phyloP scores from a whole-genome alignment of 2,797 vertebrate species.

The Chelonia mydas region DNA sequence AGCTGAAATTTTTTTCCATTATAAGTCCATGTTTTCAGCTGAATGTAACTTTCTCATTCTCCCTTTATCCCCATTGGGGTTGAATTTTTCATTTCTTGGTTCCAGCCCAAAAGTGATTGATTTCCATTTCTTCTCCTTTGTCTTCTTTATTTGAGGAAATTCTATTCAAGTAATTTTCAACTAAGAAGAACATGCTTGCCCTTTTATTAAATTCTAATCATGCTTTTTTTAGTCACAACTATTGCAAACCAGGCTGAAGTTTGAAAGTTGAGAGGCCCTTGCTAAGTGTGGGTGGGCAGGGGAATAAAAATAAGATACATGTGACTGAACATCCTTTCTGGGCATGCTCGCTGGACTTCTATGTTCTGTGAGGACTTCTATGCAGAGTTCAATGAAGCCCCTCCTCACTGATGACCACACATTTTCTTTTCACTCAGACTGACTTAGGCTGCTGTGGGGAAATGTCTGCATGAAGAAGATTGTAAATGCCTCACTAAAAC shows the following conservation, averaged over 20 bases:
- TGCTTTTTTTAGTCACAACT: conserved; percentile 30
- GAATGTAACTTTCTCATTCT: background rate
- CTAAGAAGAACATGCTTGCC: conserved; percentile 44
- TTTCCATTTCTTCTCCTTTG: background rate
- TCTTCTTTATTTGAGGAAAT: conserved; percentile 9
- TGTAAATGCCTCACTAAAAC: background rate
- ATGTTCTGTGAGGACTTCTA: conserved; percentile 20
- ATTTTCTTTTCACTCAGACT: conserved; percentile 56
- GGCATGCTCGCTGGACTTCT: conserved; percentile 48
- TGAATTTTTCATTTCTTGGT: background rate
- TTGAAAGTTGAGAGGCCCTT: conserved; percentile 58
- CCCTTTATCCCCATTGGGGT: background rate
- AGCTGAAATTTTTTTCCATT: background rate
- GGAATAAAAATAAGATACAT: background rate
- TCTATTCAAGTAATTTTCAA: conserved; percentile 4
- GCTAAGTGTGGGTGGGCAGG: conserved; percentile 38
- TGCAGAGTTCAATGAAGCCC: conserved; percentile 29
- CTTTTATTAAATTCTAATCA: conserved; percentile 28
- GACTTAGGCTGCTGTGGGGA: conserved; percentile 13
- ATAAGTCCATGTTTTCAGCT: conserved; percentile 9
- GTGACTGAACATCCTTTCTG: conserved; percentile 60
- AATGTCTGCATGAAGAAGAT: conserved; percentile 12
- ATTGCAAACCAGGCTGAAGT: conserved; percentile 54
- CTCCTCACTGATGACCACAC: conserved; percentile 45
- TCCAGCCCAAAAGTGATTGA: background rate